These are phyloP conservation scores for Daptonema setosum DNA, from an alignment of 2,888 invertebrate species.

Conservation along the genomic window DNA sequence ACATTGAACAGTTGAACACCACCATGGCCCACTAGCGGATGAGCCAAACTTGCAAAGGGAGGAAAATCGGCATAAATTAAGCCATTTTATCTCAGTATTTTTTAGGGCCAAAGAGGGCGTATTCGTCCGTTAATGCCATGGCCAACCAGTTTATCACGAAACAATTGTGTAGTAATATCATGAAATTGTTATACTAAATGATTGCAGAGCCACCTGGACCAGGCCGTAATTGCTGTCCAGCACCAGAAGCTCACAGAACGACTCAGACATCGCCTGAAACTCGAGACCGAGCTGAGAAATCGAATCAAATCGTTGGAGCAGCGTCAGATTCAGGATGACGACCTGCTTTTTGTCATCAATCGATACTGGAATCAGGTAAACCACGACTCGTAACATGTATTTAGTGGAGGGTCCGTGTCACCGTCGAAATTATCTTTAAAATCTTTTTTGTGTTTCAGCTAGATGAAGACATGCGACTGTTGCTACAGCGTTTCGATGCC, in stretches of 20 bases:
- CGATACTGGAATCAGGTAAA: constrained; percentile 61
- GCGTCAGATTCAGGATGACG: constrained; percentile 84
- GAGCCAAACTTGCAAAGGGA: no score
- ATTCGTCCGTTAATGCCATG: no score
- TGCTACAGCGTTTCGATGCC: constrained; percentile 83
- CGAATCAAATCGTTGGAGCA: constrained; percentile 80
- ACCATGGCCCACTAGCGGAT: no score
- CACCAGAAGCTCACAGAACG: constrained; percentile 67
- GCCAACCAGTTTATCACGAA: no score
- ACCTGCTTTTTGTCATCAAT: constrained; percentile 87
- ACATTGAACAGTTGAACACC: no score
- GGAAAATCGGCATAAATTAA: no score
- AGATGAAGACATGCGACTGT: constrained; percentile 81
- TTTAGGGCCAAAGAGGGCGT: no score
- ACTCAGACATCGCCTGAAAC: constrained; percentile 69
- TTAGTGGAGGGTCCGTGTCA: no score
- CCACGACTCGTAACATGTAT: neutral
- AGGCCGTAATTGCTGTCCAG: constrained; percentile 42
- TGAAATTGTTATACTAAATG: no score
- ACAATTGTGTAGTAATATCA: no score
- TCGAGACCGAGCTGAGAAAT: constrained; percentile 63
- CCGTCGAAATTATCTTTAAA: neutral
- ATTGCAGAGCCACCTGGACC: constrained; percentile 19
- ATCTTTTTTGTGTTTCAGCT: constrained; percentile 31
- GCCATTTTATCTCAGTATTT: no score